Evolutionary conservation across 2,888 invertebrate genomes (phyloP).

Genomic region (Idaea straminata): DNA sequence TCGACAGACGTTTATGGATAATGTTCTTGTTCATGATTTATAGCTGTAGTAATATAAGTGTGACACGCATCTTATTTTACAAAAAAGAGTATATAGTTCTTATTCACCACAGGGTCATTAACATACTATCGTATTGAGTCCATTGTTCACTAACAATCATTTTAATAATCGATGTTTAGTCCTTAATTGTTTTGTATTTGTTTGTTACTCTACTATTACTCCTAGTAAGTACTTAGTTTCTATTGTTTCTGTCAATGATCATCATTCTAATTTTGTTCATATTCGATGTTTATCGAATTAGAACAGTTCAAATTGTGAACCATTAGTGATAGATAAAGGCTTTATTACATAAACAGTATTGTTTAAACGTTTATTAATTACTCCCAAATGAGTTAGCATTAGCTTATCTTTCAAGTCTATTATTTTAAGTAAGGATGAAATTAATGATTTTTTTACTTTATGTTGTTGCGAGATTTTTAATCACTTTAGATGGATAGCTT

Average conservation of each 20-base stretch:
- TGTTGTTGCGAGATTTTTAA: too few relatives aligned
- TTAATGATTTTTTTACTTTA: too few relatives aligned
- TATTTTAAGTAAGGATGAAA: background rate
- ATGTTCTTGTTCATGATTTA: too few relatives aligned
- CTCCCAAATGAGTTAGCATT: background rate
- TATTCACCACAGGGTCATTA: background rate
- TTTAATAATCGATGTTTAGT: background rate
- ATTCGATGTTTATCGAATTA: background rate
- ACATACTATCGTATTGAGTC: background rate
- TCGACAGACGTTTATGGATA: background rate
- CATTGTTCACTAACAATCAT: background rate
- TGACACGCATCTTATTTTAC: too few relatives aligned
- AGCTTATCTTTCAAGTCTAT: background rate
- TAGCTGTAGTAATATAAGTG: too few relatives aligned
- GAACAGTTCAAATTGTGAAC: background rate
- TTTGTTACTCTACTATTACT: background rate
- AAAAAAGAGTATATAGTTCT: background rate
- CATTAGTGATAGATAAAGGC: background rate
- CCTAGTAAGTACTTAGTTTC: background rate
- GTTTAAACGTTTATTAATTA: background rate
- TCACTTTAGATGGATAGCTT: too few relatives aligned
- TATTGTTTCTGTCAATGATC: background rate
- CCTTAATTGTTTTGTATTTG: background rate
- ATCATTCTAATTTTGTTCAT: too few relatives aligned
- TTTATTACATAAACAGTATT: background rate